These are phyloP conservation scores for Enteromius afrohamiltoni DNA, from an alignment of 2,797 vertebrate genomes.

Conservation along the genomic window DNA sequence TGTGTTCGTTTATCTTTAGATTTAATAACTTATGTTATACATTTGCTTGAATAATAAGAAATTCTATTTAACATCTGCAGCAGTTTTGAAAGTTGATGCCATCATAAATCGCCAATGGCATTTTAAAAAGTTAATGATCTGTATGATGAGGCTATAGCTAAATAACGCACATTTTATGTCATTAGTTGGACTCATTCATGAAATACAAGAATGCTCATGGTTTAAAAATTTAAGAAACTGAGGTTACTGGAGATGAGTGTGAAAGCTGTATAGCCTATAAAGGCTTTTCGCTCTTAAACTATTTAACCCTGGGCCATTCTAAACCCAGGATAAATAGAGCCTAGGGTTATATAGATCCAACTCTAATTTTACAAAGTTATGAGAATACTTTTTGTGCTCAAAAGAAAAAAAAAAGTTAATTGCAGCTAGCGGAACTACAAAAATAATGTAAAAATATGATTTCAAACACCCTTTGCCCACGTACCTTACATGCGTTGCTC, in stretches of 20 bases:
- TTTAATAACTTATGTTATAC: neutral
- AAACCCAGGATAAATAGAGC: neutral
- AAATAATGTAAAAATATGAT: too few species aligned
- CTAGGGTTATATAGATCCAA: neutral
- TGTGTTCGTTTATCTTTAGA: conserved; percentile 12
- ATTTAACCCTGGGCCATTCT: neutral
- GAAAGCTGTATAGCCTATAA: neutral
- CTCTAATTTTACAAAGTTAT: too few species aligned
- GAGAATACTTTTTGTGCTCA: too few species aligned
- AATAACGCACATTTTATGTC: neutral
- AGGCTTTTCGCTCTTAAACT: neutral
- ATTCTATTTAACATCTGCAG: neutral
- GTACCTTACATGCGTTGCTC: too few species aligned
- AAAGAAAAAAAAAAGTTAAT: too few species aligned
- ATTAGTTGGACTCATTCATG: neutral
- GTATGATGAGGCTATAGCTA: neutral
- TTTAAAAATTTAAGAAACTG: neutral
- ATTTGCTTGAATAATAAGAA: neutral
- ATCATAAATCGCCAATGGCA: conserved; percentile 11
- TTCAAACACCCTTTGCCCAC: too few species aligned
- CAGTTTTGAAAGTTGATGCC: neutral
- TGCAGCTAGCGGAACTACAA: too few species aligned
- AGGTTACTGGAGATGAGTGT: neutral
- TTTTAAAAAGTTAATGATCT: conserved; percentile 2
- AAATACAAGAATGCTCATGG: neutral